Percentiles rank a stretch among this genome's conserved stretches.
phyloP scores from a whole-genome alignment of 2,888 invertebrate genomes.

The Lysandra bellargus region DNA sequence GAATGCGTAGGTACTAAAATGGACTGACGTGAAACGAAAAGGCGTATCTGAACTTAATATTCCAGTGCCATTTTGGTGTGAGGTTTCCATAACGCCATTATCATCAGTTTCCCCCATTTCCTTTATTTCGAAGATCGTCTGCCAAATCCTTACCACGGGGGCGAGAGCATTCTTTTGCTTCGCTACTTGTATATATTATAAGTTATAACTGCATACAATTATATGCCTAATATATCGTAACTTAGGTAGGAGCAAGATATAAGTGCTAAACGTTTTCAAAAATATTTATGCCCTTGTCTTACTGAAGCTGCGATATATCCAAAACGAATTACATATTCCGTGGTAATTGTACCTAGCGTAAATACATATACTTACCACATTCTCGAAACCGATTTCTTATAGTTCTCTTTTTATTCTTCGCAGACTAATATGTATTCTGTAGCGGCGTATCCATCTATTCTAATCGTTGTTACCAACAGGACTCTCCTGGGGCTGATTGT shows the following conservation, averaged over 20 bases:
- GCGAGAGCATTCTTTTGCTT: no score
- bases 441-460: slow-evolving; percentile 13
- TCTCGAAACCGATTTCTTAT: background rate
- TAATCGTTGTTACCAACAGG: background rate
- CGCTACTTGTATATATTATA: no score
- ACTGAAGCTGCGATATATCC: no score
- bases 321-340: background rate
- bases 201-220: no score
- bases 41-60: background rate
- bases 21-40: background rate
- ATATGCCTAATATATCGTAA: no score
- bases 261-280: no score
- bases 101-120: no score
- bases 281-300: no score
- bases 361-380: background rate
- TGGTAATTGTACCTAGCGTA: background rate
- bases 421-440: no score
- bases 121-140: no score
- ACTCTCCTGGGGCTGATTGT: slow-evolving; percentile 24
- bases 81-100: background rate
- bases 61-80: background rate
- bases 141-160: no score
- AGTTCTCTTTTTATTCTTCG: background rate
- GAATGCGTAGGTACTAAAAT: background rate
- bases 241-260: no score